Base-by-base conservation (phyloP, 2,113 vertebrate species). In the Axis porcinus region DNA sequence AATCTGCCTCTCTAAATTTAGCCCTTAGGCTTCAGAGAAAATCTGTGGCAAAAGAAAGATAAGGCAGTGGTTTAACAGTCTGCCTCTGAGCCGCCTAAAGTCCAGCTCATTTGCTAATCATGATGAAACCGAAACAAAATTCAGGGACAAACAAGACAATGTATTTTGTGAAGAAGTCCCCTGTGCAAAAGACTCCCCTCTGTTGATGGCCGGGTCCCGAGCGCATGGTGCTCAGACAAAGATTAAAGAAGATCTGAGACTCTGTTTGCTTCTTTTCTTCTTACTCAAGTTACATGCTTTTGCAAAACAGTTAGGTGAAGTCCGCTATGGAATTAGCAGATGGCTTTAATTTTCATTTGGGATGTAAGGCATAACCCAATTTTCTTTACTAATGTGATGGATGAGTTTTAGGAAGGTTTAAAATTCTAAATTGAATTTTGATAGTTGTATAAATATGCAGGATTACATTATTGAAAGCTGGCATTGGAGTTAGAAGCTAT, bases 271-370 rank as follows among this genome's bases (percentile, higher is more conserved):
- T 97, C 86, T 97, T 96, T 96, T 96, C 90, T 95, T 97, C 98
- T 98, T 95, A 78, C 74, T 98, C 94, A 97, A 95, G 96, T 97
- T 98, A 98, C 96, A 98, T 89, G 95, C 97, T 98, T 98, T 98
- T 97, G 98, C 78, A 97, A 98, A 98, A 98, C 93, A 97, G 98
- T 91, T 98, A 99, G 98, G 98, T 98, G 96, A 98, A 97, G 78
- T 97, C 98, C 93, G 96, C 96, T 97, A 97, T 87, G 87, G 97
- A 98, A 98, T 98, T 98, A 98, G 98, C 99, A 99, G 98, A 99
- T 99, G 98, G 98, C 93, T 98, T 98, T 98, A 97, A 99, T 99
- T 99, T 99, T 97, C 98, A 97, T 98, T 98, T 98, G 98, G 98
- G 96, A 98, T 97, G 91, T 96, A 98, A 98, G 97, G 97, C 92